phyloP scores from a whole-genome alignment of 2,113 vertebrate genomes.

The Hydrochoerus hydrochaeris region DNA sequence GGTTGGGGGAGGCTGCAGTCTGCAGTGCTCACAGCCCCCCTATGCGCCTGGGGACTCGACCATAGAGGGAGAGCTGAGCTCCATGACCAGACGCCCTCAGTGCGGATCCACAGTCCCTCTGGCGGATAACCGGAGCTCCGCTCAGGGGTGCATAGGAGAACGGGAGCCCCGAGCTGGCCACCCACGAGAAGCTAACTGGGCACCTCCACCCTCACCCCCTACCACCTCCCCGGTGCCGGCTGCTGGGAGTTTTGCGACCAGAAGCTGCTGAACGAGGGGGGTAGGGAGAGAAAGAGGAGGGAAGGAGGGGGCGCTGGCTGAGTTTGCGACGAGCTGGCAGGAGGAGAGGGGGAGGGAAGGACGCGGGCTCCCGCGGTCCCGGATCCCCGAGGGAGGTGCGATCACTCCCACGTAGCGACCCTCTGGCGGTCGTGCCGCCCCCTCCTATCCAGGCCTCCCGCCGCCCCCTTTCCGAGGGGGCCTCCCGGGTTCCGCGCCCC shows the following conservation, averaged over 20 bases:
- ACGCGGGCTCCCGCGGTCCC: constrained; percentile 61
- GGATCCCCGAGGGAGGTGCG: constrained; percentile 65
- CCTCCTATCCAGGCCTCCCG: constrained; percentile 41
- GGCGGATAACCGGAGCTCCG: constrained; percentile 5
- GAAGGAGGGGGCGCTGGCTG: constrained; percentile 57
- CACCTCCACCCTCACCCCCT: constrained; percentile 66
- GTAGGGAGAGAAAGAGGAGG: constrained; percentile 24
- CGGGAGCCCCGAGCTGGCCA: constrained; percentile 56
- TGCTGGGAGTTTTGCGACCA: constrained; percentile 70
- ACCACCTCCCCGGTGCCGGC: constrained; percentile 64
- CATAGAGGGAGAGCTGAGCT: constrained; percentile 33
- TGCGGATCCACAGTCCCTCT: not conserved
- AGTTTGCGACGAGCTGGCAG: constrained; percentile 76
- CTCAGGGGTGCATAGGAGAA: constrained; percentile 10
- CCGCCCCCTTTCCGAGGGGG: not conserved
- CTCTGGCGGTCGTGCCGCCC: constrained; percentile 52
- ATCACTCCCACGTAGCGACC: constrained; percentile 74
- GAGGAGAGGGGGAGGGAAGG: constrained; percentile 72
- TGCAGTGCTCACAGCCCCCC: constrained; percentile 63
- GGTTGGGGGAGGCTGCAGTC: not conserved
- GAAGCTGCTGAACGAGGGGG: constrained; percentile 46
- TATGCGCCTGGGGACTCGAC: constrained; percentile 30
- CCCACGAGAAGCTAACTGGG: constrained; percentile 66
- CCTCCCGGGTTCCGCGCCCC: constrained; percentile 55
- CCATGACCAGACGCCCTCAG: not conserved